Evolutionary conservation across 2,113 vertebrate genomes (phyloP).

Genomic region (Cepphus grylle): DNA sequence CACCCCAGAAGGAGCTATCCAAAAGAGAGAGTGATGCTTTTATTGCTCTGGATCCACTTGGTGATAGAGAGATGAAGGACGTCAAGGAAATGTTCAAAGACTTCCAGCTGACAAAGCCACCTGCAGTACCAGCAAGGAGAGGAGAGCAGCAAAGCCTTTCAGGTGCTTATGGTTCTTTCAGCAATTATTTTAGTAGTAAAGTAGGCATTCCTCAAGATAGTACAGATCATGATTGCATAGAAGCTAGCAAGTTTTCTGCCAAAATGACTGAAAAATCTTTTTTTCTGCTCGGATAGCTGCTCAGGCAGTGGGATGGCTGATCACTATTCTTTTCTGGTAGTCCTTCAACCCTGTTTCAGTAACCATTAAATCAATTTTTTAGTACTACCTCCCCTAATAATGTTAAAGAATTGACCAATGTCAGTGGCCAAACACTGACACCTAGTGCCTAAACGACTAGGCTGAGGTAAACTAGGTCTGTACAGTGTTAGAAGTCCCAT

Average conservation of each 20-base stretch:
- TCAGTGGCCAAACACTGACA: background rate
- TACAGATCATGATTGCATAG: constrained; percentile 80
- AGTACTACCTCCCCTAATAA: background rate
- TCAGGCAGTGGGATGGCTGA: too few species aligned
- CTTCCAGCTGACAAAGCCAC: constrained; percentile 85
- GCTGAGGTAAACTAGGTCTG: background rate
- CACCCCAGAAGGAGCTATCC: constrained; percentile 70
- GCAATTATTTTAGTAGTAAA: constrained; percentile 82
- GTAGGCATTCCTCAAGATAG: constrained; percentile 81
- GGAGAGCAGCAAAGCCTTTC: constrained; percentile 65
- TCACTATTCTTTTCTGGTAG: background rate
- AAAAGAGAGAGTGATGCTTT: constrained; percentile 82
- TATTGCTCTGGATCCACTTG: constrained; percentile 86
- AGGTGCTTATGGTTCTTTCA: constrained; percentile 66
- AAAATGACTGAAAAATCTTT: constrained; percentile 66
- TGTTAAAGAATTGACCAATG: background rate
- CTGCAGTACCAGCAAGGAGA: constrained; percentile 80
- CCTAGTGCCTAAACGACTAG: background rate
- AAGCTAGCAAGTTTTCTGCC: constrained; percentile 76
- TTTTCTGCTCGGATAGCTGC: background rate
- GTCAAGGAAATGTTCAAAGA: constrained; percentile 93
- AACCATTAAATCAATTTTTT: too few species aligned
- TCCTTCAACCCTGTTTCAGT: too few species aligned
- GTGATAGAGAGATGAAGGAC: constrained; percentile 85
- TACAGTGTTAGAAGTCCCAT: background rate